phyloP scores from a whole-genome alignment of 2,888 invertebrate species.

The Crematogaster levior region DNA sequence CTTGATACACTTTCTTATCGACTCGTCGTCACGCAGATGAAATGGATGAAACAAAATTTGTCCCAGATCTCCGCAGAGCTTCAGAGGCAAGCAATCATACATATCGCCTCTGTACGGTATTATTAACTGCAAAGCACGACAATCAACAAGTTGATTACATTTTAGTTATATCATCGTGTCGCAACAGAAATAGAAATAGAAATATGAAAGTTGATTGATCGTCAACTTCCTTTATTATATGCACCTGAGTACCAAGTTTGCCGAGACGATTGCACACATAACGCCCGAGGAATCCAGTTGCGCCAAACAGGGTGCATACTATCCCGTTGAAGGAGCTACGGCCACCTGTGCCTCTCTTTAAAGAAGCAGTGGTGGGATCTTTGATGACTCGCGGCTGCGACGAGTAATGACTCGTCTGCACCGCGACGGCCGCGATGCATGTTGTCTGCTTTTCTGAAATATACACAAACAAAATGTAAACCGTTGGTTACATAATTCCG shows the following conservation, averaged over 20 bases:
- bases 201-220: not conserved
- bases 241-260: slow-evolving; percentile 92
- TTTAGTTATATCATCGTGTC: too few relatives aligned
- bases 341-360: slow-evolving; percentile 95
- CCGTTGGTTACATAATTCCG: slow-evolving; percentile 57
- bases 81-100: slow-evolving; percentile 92
- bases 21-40: slow-evolving; percentile 93
- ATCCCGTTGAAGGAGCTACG: slow-evolving; percentile 98
- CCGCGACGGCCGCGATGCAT: slow-evolving; percentile 59
- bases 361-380: slow-evolving; percentile 86
- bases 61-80: slow-evolving; percentile 97
- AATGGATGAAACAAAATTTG: slow-evolving; percentile 96
- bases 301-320: slow-evolving; percentile 99
- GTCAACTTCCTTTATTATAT: slow-evolving; percentile 15
- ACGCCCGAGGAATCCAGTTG: slow-evolving; percentile 95
- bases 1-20: slow-evolving; percentile 93
- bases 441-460: slow-evolving; percentile 73
- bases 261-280: slow-evolving; percentile 96
- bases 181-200: not conserved
- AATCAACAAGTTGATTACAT: slow-evolving; percentile 30
- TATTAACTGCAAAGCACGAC: slow-evolving; percentile 90
- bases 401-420: slow-evolving; percentile 78
- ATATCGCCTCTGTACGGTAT: slow-evolving; percentile 96
- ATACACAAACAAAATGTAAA: slow-evolving; percentile 25
- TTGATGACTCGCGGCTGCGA: slow-evolving; percentile 76